Evolutionary conservation across 2,888 invertebrate genomes (phyloP), one percentile per base, ranked within the genome.

Genomic region (Drosophila kuntzei): DNA sequence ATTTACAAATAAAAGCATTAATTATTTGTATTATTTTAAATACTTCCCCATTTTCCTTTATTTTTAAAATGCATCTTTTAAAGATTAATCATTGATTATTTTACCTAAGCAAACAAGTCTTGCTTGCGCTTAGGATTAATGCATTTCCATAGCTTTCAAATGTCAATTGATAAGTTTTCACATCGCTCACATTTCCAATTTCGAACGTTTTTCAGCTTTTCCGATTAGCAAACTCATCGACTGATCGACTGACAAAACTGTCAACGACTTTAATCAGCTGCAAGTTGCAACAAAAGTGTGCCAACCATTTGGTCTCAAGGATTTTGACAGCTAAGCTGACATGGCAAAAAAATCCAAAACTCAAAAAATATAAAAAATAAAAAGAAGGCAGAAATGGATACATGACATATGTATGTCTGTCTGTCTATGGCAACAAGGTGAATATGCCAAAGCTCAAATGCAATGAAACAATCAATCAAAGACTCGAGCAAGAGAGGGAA

Each of bases 391-490:
- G 41, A 41, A 75, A 75, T 34, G 58, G 43, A 47, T 62, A 72
- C 75, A 68, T 54, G 76, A 77, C 73, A 82, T 29, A 58, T 84
- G 85, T 62, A 71, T 66, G 73, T 79, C 68, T 62, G 34, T 25
- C 44, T 64, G 60, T 43, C 22, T 50, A 29, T 18, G 50, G 53
- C 63, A 68, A 71, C 74, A 74, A 85, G 84, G 79, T 85, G 88
- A 77, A 79, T 82, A 79, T 82, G 84, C 68, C 80, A 76, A 78
- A 73, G 78, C 80, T 80, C 69, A 62, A 80, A 86, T 73, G 87
- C 85, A 87, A 85, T 89, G 85, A 85, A 85, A 88, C 81, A 89
- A 85, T 85, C 89, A 84, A 85, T 85, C 85, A 85, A 74, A 73
- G 60, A 61, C 68, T 77, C 72, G 68, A 74, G 84, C 71, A 81